phyloP scores from a whole-genome alignment of 2,888 invertebrate species.

The Epirrita christyi region DNA sequence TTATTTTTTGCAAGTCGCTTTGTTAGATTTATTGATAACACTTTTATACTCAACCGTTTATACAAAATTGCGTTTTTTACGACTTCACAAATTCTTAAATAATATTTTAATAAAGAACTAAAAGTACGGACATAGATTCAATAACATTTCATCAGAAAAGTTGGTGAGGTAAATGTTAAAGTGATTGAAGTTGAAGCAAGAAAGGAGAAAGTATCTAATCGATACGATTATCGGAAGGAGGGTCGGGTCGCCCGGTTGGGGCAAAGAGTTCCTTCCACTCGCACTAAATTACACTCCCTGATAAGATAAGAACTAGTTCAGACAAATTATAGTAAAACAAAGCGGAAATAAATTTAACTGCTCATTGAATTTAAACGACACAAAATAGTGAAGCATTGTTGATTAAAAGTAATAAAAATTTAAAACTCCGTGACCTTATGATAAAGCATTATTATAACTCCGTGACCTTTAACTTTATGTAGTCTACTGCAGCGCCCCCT shows the following conservation, averaged over 20 bases:
- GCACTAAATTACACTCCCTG: conserved; percentile 57
- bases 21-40: conserved; percentile 51
- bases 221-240: conserved; percentile 67
- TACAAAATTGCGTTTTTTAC: conserved; percentile 33
- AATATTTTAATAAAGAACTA: conserved; percentile 18
- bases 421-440: too few species aligned
- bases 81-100: conserved; percentile 27
- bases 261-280: conserved; percentile 51
- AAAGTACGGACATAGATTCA: conserved; percentile 11
- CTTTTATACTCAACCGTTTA: conserved; percentile 35
- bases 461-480: too few species aligned
- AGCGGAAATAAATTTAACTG: conserved; percentile 11
- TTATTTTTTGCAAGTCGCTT: conserved; percentile 54
- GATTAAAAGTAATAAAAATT: too few species aligned
- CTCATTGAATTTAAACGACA: conserved; percentile 8
- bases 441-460: too few species aligned
- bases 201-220: conserved; percentile 64
- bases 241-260: conserved; percentile 50
- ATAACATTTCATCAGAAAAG: conserved; percentile 35
- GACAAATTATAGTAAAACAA: conserved; percentile 36
- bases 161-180: conserved; percentile 40
- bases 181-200: conserved; percentile 46
- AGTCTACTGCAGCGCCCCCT: too few species aligned
- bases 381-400: too few species aligned
- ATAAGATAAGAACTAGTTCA: conserved; percentile 56